Conservation (phyloP, 2,113 vertebrate species). For the Bostrychus sinensis region DNA sequence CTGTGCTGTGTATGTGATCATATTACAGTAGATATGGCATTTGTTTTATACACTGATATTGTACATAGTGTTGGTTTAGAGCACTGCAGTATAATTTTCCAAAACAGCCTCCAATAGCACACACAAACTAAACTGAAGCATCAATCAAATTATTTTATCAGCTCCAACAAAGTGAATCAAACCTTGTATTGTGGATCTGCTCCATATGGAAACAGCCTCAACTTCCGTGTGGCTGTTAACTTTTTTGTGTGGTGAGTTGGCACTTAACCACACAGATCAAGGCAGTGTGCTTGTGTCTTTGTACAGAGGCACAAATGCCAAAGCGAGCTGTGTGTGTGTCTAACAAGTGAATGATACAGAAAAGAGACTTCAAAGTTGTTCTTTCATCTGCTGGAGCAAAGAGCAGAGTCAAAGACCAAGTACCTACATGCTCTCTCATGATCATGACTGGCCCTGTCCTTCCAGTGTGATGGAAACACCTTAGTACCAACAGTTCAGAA, state of each 20-base stretch:
- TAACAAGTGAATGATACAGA: conserved; percentile 48
- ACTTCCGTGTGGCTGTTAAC: conserved; percentile 1
- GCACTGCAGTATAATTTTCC: background rate
- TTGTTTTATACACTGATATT: background rate
- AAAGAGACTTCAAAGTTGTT: conserved; percentile 61
- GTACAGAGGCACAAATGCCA: background rate
- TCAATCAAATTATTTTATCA: conserved; percentile 5
- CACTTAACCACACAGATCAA: conserved; percentile 53
- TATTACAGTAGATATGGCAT: background rate
- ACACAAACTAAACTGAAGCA: background rate
- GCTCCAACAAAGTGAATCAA: background rate
- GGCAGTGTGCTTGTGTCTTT: conserved; percentile 34
- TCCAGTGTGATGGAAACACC: background rate
- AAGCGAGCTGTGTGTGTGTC: conserved; percentile 21
- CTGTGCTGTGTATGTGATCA: background rate
- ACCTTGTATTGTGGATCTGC: background rate
- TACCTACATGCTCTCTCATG: conserved; percentile 26
- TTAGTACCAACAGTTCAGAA: background rate
- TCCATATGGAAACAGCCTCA: conserved; percentile 16
- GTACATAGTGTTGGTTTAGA: background rate
- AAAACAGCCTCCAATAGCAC: background rate
- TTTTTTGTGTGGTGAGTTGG: conserved; percentile 9
- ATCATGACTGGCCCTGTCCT: background rate
- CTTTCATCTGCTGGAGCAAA: conserved; percentile 58
- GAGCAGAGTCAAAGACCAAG: conserved; percentile 26